Percentiles rank a stretch among this genome's conserved stretches.
Conservation (phyloP, 2,113 vertebrate species). For the Tragelaphus imberbis region DNA sequence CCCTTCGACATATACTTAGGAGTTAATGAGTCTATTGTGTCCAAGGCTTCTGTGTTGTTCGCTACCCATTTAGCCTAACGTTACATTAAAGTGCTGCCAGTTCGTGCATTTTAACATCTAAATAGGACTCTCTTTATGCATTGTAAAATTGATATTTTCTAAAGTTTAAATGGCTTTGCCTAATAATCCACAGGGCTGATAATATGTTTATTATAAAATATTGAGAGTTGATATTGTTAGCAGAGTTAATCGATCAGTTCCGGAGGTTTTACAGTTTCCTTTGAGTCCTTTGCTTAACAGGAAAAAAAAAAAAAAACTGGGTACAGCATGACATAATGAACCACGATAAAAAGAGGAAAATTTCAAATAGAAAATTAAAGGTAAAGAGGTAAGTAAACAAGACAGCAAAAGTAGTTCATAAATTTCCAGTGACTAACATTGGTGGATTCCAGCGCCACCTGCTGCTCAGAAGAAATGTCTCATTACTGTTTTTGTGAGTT, state of each 20-base stretch:
- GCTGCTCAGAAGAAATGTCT: slow-evolving; percentile 12
- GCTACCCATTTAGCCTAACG: background rate
- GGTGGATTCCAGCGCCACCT: slow-evolving; percentile 62
- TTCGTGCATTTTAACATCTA: background rate
- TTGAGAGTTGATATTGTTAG: background rate
- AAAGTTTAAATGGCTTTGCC: background rate
- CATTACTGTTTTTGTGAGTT: background rate
- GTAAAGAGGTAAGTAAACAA: background rate
- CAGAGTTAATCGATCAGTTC: background rate
- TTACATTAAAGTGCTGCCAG: background rate
- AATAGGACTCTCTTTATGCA: background rate
- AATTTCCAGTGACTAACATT: background rate
- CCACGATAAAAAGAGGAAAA: background rate
- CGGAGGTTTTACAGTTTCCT: background rate
- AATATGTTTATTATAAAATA: slow-evolving; percentile 26
- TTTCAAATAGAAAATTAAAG: background rate
- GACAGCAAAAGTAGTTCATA: background rate
- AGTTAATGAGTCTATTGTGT: background rate
- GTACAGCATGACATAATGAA: background rate
- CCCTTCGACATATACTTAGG: background rate
- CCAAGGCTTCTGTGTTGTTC: background rate
- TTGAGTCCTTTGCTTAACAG: background rate
- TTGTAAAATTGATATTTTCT: background rate
- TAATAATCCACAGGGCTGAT: background rate
- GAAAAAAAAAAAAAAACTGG: background rate